These are phyloP conservation scores for Osmerus eperlanus DNA, from an alignment of 2,113 vertebrate genomes.

Conservation along the genomic window DNA sequence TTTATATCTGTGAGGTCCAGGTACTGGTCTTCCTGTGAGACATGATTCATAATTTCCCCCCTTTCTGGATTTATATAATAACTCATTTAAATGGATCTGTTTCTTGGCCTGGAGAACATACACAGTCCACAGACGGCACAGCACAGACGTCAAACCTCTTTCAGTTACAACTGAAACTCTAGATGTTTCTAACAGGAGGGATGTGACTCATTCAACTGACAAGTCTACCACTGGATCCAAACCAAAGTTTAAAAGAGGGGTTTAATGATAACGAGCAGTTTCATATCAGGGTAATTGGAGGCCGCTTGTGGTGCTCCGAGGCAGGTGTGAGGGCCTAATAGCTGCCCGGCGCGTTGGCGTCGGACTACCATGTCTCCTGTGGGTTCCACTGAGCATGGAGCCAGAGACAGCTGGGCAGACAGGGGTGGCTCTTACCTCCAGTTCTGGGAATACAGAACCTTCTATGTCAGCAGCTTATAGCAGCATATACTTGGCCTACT, in stretches of 20 bases:
- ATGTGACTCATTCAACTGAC: no score
- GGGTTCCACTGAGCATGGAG: neutral
- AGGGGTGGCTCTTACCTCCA: conserved; percentile 2
- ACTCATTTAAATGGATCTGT: no score
- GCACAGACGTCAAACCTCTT: neutral
- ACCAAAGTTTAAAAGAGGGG: neutral
- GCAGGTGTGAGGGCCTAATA: conserved; percentile 33
- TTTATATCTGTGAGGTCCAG: no score
- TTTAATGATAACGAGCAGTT: conserved; percentile 21
- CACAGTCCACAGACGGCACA: neutral
- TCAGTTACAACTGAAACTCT: neutral
- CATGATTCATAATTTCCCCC: no score
- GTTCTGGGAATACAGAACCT: conserved; percentile 17
- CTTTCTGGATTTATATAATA: no score
- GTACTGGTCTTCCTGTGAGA: no score
- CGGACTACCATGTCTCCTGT: conserved; percentile 24
- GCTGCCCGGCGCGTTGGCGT: conserved; percentile 8
- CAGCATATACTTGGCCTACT: conserved; percentile 1
- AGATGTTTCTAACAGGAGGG: no score
- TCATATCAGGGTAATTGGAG: conserved; percentile 19
- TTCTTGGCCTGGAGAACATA: no score
- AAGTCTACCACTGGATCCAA: neutral
- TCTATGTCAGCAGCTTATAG: conserved; percentile 9
- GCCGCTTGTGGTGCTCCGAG: neutral
- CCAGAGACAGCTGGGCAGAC: conserved; percentile 31